These are phyloP conservation scores for Drosophila falleni DNA, from an alignment of 2,888 invertebrate species.

Conservation along the genomic window DNA sequence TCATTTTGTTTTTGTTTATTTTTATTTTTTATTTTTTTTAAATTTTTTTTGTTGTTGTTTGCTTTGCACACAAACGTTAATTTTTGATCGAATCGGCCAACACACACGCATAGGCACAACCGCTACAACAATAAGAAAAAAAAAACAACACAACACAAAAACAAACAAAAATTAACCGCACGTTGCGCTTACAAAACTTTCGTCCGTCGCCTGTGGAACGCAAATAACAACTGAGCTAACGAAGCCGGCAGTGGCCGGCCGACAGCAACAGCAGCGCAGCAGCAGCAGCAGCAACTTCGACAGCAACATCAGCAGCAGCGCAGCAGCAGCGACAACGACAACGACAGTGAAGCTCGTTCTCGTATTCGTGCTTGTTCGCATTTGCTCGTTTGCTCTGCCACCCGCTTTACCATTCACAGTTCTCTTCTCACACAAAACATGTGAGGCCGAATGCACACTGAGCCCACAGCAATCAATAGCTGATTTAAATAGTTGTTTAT, in stretches of 20 bases:
- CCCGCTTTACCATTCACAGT: constrained; percentile 37
- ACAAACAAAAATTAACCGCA: constrained; percentile 50
- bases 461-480: constrained; percentile 4
- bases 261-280: constrained; percentile 24
- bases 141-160: constrained; percentile 53
- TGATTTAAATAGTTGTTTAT: not conserved
- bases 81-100: constrained; percentile 56
- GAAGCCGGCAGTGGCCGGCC: constrained; percentile 52
- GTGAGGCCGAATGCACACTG: constrained; percentile 40
- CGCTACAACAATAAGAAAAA: constrained; percentile 41
- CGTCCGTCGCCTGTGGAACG: constrained; percentile 68
- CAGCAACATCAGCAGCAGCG: constrained; percentile 22
- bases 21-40: constrained; percentile 20
- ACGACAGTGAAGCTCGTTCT: constrained; percentile 46
- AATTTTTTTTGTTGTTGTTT: constrained; percentile 39
- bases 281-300: constrained; percentile 25
- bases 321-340: constrained; percentile 18
- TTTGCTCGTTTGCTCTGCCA: constrained; percentile 43
- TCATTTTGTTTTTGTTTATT: constrained; percentile 12
- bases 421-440: constrained; percentile 28
- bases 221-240: constrained; percentile 59
- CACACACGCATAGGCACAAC: constrained; percentile 28
- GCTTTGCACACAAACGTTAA: constrained; percentile 66
- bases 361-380: constrained; percentile 22
- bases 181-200: constrained; percentile 61